Evolutionary conservation across 2,888 invertebrate species (phyloP).

Genomic region (Lissonota sp.): DNA sequence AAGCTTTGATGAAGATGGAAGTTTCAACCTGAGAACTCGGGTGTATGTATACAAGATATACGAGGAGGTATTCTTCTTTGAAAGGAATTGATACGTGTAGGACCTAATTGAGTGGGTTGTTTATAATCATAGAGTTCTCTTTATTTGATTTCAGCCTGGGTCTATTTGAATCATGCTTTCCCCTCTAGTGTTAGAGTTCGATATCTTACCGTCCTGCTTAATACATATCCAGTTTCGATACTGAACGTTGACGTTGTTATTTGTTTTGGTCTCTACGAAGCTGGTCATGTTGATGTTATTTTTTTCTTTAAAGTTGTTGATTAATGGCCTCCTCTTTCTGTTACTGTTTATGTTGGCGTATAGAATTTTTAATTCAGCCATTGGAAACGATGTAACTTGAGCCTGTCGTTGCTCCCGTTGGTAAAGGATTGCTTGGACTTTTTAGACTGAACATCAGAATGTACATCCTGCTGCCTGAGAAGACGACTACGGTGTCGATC

Average conservation of each 20-base stretch:
- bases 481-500: not conserved
- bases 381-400: not conserved
- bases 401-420: not conserved
- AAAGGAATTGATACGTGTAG: no score
- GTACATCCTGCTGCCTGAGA: not conserved
- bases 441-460: not conserved
- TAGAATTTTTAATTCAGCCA: constrained; percentile 1
- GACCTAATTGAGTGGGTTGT: not conserved
- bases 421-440: not conserved
- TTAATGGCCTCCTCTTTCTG: constrained; percentile 5
- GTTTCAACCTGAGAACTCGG: no score
- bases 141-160: not conserved
- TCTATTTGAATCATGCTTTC: not conserved
- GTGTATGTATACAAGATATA: no score
- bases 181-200: constrained; percentile 1
- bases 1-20: no score
- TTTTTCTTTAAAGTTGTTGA: not conserved
- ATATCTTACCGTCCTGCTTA: not conserved
- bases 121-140: constrained; percentile 9
- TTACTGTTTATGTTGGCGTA: constrained; percentile 22
- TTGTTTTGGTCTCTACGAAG: constrained; percentile 13
- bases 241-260: not conserved
- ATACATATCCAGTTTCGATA: not conserved
- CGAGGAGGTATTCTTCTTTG: no score
- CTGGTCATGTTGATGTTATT: not conserved